Conservation (phyloP, 1,140 invertebrate species). For the Caenorhabditis tropicalis region DNA sequence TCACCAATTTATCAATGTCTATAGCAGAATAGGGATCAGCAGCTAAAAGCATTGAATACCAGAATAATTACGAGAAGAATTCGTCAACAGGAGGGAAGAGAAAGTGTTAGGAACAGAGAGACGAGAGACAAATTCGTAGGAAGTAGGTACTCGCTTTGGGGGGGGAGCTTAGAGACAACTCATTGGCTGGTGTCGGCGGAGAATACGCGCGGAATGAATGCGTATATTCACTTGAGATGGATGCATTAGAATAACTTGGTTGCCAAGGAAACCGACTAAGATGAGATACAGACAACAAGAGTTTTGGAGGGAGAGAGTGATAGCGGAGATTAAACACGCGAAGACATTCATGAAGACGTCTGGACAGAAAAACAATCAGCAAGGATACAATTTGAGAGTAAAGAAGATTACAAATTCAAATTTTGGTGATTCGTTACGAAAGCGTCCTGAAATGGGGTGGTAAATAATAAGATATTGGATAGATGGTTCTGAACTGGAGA, state of each 20-base stretch:
- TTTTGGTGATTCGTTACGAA: too few relatives aligned
- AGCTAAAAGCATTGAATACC: slow-evolving; percentile 30
- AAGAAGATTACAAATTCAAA: not conserved
- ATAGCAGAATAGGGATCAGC: slow-evolving; percentile 31
- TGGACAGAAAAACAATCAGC: not conserved
- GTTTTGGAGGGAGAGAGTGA: not conserved
- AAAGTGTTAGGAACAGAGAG: too few relatives aligned
- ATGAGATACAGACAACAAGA: not conserved
- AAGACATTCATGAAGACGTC: not conserved
- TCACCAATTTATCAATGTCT: slow-evolving; percentile 30
- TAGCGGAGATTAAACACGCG: not conserved
- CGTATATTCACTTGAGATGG: slow-evolving; percentile 1
- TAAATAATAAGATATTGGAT: too few relatives aligned
- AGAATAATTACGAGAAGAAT: not conserved
- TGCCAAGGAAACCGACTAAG: slow-evolving; percentile 5
- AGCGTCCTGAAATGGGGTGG: too few relatives aligned
- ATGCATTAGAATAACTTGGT: slow-evolving; percentile 38
- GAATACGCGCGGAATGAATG: slow-evolving; percentile 22
- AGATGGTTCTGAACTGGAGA: too few relatives aligned
- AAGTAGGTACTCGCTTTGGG: not conserved
- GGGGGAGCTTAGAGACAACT: not conserved
- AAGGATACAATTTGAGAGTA: not conserved
- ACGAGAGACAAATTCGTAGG: not conserved
- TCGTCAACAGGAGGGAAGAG: not conserved
- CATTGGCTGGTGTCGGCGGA: not conserved